A percentile compares a stretch with the other conserved stretches of the same genome.
Evolutionary conservation across 2,797 vertebrate species (phyloP).

Genomic region (Clamator glandarius): DNA sequence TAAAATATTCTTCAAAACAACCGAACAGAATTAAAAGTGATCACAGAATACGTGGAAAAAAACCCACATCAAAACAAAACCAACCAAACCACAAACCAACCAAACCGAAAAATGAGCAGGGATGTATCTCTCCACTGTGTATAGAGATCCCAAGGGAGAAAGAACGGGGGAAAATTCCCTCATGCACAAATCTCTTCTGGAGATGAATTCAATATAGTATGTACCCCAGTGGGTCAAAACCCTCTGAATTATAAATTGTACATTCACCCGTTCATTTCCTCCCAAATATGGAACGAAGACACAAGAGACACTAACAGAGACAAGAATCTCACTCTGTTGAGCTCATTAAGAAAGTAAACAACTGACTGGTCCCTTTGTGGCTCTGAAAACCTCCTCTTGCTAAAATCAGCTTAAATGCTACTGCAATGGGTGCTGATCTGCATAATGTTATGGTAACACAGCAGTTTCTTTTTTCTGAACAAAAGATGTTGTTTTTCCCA

Average conservation of each 20-base stretch:
- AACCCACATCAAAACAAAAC: not conserved
- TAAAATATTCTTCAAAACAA: not conserved
- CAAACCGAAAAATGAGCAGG: not conserved
- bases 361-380: not conserved
- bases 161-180: not conserved
- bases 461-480: not conserved
- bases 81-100: no score
- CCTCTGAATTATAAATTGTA: not conserved
- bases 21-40: not conserved
- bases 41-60: not conserved
- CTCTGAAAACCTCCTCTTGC: not conserved
- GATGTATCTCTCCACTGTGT: not conserved
- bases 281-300: not conserved
- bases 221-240: not conserved
- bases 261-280: not conserved
- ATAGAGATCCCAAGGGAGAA: not conserved
- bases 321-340: not conserved
- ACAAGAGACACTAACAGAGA: not conserved
- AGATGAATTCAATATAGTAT: not conserved
- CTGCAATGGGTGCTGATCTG: not conserved
- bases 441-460: slow-evolving; percentile 6
- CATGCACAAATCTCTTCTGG: not conserved
- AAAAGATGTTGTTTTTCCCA: slow-evolving; percentile 24
- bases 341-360: not conserved
- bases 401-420: slow-evolving; percentile 1